Conservation (phyloP, 2,888 invertebrate species). For the Scaptomyza tumidula region DNA sequence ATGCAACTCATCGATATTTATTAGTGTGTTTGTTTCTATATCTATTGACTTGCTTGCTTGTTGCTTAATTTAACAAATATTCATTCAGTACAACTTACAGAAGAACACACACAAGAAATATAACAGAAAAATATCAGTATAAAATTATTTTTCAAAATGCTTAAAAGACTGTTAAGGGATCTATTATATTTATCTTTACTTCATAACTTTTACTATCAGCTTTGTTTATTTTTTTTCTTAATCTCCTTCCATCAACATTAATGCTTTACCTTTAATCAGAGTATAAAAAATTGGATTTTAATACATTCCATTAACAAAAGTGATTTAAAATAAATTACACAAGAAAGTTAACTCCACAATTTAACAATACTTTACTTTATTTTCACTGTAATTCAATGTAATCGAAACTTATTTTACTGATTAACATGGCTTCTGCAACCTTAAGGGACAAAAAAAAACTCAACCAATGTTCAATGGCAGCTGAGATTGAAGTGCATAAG, state of each 20-base stretch:
- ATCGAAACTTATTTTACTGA: constrained; percentile 19
- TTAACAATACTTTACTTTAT: background rate
- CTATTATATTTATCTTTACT: too few species aligned
- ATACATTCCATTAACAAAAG: background rate
- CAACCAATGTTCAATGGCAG: constrained; percentile 7
- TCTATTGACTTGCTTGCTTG: background rate
- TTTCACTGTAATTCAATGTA: constrained; percentile 7
- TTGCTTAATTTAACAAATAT: too few species aligned
- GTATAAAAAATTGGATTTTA: background rate
- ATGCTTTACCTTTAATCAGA: too few species aligned
- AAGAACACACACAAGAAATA: too few species aligned
- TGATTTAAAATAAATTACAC: background rate
- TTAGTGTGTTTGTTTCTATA: constrained; percentile 16
- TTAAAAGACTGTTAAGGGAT: too few species aligned
- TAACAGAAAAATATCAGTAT: too few species aligned
- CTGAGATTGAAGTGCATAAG: constrained; percentile 23
- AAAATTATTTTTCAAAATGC: too few species aligned
- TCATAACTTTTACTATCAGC: too few species aligned
- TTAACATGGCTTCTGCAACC: constrained; percentile 1
- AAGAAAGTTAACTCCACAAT: background rate
- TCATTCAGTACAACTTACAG: too few species aligned
- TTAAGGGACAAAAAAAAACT: background rate
- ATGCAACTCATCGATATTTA: constrained; percentile 39
- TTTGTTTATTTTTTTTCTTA: too few species aligned
- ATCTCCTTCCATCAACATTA: too few species aligned